A percentile compares a stretch with the other conserved stretches of the same genome.
Evolutionary conservation across 1,140 invertebrate genomes (phyloP).

Genomic region (Zaprionus vittiger): DNA sequence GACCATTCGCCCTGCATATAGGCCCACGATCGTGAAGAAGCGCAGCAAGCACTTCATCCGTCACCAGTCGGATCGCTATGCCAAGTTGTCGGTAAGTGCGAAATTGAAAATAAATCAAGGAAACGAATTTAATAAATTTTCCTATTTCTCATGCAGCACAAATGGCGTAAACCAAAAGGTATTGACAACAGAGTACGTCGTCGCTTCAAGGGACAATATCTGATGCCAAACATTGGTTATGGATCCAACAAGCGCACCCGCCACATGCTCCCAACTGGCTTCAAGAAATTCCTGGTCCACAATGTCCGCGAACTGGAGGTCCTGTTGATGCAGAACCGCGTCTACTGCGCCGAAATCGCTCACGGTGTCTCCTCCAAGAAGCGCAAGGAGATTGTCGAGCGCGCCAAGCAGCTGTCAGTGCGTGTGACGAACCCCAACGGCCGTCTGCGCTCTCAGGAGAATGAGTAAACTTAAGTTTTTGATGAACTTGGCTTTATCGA

Average conservation of each 20-base stretch:
- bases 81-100: slow-evolving; percentile 93
- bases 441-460: slow-evolving; percentile 98
- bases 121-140: neutral
- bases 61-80: slow-evolving; percentile 98
- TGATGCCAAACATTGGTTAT: slow-evolving; percentile 99
- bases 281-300: slow-evolving; percentile 92
- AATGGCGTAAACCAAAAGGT: slow-evolving; percentile 90
- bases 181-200: slow-evolving; percentile 99
- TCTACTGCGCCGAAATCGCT: slow-evolving; percentile 98
- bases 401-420: slow-evolving; percentile 97
- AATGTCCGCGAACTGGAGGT: slow-evolving; percentile 95
- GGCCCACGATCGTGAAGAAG: slow-evolving; percentile 97
- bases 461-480: slow-evolving; percentile 91
- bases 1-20: slow-evolving; percentile 94
- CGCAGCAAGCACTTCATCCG: slow-evolving; percentile 98
- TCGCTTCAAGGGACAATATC: slow-evolving; percentile 98
- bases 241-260: slow-evolving; percentile 97
- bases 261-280: slow-evolving; percentile 98
- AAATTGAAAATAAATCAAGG: slow-evolving; percentile 5
- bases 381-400: slow-evolving; percentile 97
- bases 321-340: slow-evolving; percentile 99
- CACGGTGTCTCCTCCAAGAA: slow-evolving; percentile 98
- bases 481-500: slow-evolving; percentile 50
- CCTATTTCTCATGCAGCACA: slow-evolving; percentile 81
- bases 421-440: slow-evolving; percentile 98